phyloP scores from a whole-genome alignment of 2,888 invertebrate genomes.

The Mesorhabditis spiculigera region DNA sequence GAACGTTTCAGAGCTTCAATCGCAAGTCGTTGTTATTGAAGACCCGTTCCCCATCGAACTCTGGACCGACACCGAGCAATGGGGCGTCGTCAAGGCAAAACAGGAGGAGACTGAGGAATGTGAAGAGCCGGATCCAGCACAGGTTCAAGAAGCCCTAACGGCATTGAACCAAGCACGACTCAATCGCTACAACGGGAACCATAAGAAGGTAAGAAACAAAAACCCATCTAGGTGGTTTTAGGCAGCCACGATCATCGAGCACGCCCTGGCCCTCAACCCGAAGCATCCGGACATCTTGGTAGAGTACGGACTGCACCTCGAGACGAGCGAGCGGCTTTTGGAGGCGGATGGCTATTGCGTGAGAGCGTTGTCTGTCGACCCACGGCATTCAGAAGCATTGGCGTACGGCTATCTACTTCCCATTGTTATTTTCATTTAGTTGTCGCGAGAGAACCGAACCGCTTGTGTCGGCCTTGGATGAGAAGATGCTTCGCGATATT shows the following conservation, averaged over 20 bases:
- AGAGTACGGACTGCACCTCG: slow-evolving; percentile 61
- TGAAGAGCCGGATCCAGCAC: not conserved
- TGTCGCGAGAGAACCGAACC: slow-evolving; percentile 81
- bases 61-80: slow-evolving; percentile 10
- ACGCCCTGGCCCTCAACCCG: slow-evolving; percentile 85
- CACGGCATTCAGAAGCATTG: slow-evolving; percentile 68
- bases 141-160: slow-evolving; percentile 42
- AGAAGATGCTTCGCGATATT: slow-evolving; percentile 72
- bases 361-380: slow-evolving; percentile 78
- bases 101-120: slow-evolving; percentile 6
- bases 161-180: slow-evolving; percentile 45
- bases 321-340: slow-evolving; percentile 69
- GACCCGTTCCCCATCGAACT: slow-evolving; percentile 13
- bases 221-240: not conserved
- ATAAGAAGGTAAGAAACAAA: slow-evolving; percentile 18
- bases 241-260: slow-evolving; percentile 65
- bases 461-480: slow-evolving; percentile 81
- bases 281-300: slow-evolving; percentile 86
- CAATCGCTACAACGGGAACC: slow-evolving; percentile 41
- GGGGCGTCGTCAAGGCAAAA: slow-evolving; percentile 4
- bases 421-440: slow-evolving; percentile 22
- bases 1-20: not conserved
- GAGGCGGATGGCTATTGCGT: slow-evolving; percentile 83
- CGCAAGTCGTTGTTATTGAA: slow-evolving; percentile 9
- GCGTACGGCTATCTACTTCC: slow-evolving; percentile 23